phyloP scores from a whole-genome alignment of 2,888 invertebrate species.

The Spilosoma lubricipeda region DNA sequence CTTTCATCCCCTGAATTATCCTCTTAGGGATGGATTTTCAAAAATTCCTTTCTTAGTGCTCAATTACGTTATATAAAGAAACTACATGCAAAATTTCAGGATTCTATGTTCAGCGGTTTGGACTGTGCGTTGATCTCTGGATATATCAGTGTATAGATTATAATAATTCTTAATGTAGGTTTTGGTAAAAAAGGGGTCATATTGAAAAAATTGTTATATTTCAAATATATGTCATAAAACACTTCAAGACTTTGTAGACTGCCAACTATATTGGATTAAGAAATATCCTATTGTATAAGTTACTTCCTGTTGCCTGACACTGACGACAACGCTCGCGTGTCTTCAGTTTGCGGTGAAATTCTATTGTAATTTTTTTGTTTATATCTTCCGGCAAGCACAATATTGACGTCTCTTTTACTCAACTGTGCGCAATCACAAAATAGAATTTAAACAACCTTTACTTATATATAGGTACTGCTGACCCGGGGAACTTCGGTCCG shows the following conservation, averaged over 20 bases:
- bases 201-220: background rate
- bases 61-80: too few species aligned
- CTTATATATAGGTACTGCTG: too few species aligned
- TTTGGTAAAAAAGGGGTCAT: too few species aligned
- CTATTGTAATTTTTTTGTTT: background rate
- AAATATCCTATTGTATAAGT: background rate
- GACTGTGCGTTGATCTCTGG: too few species aligned
- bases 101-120: too few species aligned
- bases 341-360: background rate
- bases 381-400: background rate
- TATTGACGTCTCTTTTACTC: background rate
- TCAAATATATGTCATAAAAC: background rate
- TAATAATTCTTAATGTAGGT: background rate
- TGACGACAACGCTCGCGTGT: background rate
- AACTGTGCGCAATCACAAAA: background rate
- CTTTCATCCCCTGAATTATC: too few species aligned
- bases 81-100: too few species aligned
- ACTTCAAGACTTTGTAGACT: background rate
- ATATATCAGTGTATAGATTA: too few species aligned
- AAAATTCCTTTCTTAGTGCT: too few species aligned
- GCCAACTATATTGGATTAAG: background rate
- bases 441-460: background rate
- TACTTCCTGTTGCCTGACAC: background rate
- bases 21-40: too few species aligned
- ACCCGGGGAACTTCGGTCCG: too few species aligned